Evolutionary conservation across 1,140 invertebrate species (phyloP).

Genomic region (Bombus pyrosoma): DNA sequence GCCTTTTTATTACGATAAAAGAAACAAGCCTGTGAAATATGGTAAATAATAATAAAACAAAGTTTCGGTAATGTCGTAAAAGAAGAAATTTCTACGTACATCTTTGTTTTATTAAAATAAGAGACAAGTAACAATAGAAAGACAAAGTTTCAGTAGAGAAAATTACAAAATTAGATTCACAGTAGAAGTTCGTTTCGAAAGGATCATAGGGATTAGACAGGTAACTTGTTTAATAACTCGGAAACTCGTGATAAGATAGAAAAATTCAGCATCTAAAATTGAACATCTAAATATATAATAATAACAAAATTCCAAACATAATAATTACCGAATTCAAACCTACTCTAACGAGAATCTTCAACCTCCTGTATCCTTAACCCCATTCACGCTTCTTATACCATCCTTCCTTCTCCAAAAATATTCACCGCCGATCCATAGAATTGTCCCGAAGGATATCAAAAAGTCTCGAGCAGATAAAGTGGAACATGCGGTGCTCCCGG

Average conservation of each 20-base stretch:
- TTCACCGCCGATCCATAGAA: not conserved
- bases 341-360: no score
- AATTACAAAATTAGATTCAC: not conserved
- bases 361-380: not conserved
- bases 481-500: not conserved
- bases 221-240: no score
- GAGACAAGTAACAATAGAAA: not conserved
- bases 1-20: not conserved
- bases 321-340: no score
- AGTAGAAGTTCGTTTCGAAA: not conserved
- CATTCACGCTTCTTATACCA: not conserved
- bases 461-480: not conserved
- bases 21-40: not conserved
- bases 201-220: not conserved
- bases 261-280: no score
- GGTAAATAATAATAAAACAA: not conserved
- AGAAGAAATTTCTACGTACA: not conserved
- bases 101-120: not conserved
- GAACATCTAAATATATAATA: no score
- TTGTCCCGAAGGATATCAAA: not conserved
- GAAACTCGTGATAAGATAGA: no score
- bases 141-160: not conserved
- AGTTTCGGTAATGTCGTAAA: not conserved
- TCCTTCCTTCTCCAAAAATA: not conserved
- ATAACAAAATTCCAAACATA: no score